Percentiles rank a stretch among this genome's conserved stretches.
phyloP scores from a whole-genome alignment of 2,113 vertebrate genomes.

The Psilopogon haemacephalus region DNA sequence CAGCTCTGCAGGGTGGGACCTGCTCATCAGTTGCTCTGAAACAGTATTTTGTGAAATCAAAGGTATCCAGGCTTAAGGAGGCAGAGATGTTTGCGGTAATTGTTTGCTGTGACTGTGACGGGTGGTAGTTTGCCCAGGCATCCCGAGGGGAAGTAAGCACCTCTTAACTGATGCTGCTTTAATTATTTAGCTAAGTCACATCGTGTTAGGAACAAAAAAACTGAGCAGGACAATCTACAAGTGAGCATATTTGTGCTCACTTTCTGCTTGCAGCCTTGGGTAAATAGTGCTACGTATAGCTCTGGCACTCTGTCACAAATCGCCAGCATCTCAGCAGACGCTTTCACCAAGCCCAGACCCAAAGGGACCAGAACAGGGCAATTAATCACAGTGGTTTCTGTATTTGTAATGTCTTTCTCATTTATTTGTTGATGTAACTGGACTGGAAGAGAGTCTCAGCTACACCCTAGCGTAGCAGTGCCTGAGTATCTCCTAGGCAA shows the following conservation, averaged over 20 bases:
- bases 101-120: neutral
- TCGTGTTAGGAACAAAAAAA: neutral
- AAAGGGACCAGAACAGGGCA: conserved; percentile 62
- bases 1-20: neutral
- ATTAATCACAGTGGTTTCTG: conserved; percentile 52
- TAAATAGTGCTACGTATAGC: conserved; percentile 8
- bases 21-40: neutral
- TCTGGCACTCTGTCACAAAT: conserved; percentile 20
- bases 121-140: neutral
- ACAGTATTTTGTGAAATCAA: neutral
- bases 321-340: neutral
- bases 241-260: neutral
- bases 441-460: neutral
- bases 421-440: conserved; percentile 12
- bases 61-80: neutral
- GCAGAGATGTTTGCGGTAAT: neutral
- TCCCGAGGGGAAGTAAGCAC: neutral
- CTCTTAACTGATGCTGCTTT: neutral
- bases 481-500: neutral
- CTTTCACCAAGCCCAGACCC: conserved; percentile 37
- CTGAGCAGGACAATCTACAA: conserved; percentile 32
- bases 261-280: conserved; percentile 30
- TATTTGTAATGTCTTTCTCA: conserved; percentile 56
- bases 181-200: conserved; percentile 22
- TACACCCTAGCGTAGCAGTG: neutral